Evolutionary conservation across 2,113 vertebrate species (phyloP).

Genomic region (Grammomys surdaster): DNA sequence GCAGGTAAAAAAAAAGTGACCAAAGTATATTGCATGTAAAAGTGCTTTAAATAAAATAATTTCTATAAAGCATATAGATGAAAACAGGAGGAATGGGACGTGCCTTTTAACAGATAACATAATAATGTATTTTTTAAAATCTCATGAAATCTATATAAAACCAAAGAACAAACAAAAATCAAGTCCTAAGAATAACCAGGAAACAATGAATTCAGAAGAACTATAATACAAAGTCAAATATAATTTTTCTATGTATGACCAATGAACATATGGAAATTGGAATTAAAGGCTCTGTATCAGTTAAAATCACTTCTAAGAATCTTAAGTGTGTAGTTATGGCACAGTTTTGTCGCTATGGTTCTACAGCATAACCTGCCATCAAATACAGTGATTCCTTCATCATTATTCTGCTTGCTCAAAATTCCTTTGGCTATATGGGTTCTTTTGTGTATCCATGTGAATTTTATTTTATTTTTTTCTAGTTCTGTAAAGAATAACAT

Average conservation of each 20-base stretch:
- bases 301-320: neutral
- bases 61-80: neutral
- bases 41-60: neutral
- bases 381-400: neutral
- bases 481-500: neutral
- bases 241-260: neutral
- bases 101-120: neutral
- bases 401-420: neutral
- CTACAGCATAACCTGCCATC: neutral
- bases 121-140: neutral
- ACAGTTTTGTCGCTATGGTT: neutral
- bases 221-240: neutral
- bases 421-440: neutral
- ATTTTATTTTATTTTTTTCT: neutral
- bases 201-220: neutral
- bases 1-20: neutral
- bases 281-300: neutral
- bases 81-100: neutral
- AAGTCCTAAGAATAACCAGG: neutral
- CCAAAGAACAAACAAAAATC: neutral
- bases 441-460: neutral
- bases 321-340: neutral
- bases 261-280: neutral
- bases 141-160: neutral
- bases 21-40: neutral